Conservation (phyloP, 1,140 invertebrate genomes). For the Drosophila navojoa region DNA sequence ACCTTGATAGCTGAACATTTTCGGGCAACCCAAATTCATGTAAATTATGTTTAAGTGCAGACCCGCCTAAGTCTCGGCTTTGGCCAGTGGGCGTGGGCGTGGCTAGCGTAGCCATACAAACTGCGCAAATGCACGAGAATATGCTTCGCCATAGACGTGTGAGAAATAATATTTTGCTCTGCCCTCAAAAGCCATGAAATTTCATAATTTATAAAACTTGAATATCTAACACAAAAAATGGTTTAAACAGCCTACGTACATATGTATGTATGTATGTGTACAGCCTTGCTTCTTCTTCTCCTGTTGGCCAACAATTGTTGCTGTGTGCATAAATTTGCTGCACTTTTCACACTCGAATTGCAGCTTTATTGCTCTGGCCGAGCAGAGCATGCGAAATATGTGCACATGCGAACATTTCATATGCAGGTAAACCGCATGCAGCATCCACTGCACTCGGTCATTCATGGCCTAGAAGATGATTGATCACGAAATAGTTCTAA, state of each 20-base stretch:
- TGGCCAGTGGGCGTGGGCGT: slow-evolving; percentile 16
- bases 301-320: neutral
- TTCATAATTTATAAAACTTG: slow-evolving; percentile 78
- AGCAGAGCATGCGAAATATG: slow-evolving; percentile 28
- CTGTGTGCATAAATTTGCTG: slow-evolving; percentile 11
- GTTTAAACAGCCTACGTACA: neutral
- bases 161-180: slow-evolving; percentile 78
- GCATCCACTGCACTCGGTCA: no score
- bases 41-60: slow-evolving; percentile 76
- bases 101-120: slow-evolving; percentile 22
- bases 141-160: slow-evolving; percentile 61
- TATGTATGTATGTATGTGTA: no score
- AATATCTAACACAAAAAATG: slow-evolving; percentile 61
- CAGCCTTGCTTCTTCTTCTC: neutral
- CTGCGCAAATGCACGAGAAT: slow-evolving; percentile 44
- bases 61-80: slow-evolving; percentile 17
- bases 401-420: no score
- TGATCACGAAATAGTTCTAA: no score
- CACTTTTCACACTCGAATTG: slow-evolving; percentile 34
- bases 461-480: no score
- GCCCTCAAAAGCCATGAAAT: slow-evolving; percentile 75
- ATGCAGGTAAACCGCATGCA: no score
- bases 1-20: slow-evolving; percentile 43
- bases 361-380: slow-evolving; percentile 55
- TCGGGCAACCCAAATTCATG: slow-evolving; percentile 66